Evolutionary conservation across 2,888 invertebrate species (phyloP), one percentile per base, ranked within the genome.

Genomic region (Camptogramma bilineatum): DNA sequence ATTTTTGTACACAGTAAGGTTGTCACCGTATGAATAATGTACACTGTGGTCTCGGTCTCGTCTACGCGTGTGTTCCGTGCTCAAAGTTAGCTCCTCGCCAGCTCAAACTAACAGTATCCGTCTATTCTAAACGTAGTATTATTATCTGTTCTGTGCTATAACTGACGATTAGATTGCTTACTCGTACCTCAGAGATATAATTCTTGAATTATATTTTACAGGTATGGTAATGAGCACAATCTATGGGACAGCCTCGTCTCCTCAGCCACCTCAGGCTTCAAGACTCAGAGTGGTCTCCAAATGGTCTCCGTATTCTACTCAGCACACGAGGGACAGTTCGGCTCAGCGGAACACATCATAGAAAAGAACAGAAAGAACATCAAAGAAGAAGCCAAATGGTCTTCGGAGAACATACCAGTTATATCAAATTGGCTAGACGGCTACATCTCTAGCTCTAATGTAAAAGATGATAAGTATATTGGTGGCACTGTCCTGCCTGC

Each of bases 211-310:
- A 42, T 42, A 16, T 47, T 83, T 53, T 44, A 24, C 79, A 96
- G 96, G 79, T 96, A 95, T 76, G 93, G 94, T n/a, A 60, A 42
- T 19, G 52, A 56, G 17, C 64, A 64, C 24, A 95, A 96, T 77
- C 87, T 97, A 2, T 97, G 97, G 97, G 96, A 96, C 75, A 95
- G 94, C 76, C 87, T 97, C 7, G 95, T 97, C 46, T 95, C 95
- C 31, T 95, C 96, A 4, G 96, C 97, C 0, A 96, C 96, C 0
- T 95, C 96, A 0, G 94, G 95, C 1, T 97, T 97, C 84, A 96
- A 96, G 52, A 97, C 96, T 0, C 94, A 96, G 78, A 95, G 95
- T 73, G 97, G 96, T 0, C 90, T 96, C 13, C 95, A 96, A 67
- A 94, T 95, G 89, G 96, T 97, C 0, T 94, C 94, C 1, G 94